Percentiles rank a stretch among this genome's conserved stretches.
Evolutionary conservation across 2,797 vertebrate species (phyloP).

Genomic region (Sebastes trivittatus): DNA sequence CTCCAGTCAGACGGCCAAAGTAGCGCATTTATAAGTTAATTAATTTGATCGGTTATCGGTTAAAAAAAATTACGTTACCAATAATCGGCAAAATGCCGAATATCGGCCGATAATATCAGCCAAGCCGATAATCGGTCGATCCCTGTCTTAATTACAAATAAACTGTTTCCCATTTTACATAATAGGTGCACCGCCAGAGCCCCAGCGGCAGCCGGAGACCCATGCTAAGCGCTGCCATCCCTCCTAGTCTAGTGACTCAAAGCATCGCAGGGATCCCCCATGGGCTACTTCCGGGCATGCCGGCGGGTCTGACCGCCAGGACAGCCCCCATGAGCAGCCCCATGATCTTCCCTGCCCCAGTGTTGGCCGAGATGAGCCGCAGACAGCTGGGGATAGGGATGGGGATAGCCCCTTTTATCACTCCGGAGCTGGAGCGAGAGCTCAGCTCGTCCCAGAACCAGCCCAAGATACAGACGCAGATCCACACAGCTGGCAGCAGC

Average conservation of each 20-base stretch:
- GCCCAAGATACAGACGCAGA: constrained; percentile 59
- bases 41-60: too few species aligned
- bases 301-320: constrained; percentile 80
- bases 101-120: too few species aligned
- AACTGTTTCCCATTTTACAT: too few species aligned
- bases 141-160: too few species aligned
- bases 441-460: constrained; percentile 79
- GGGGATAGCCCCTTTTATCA: constrained; percentile 80
- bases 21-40: too few species aligned
- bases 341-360: constrained; percentile 83
- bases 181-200: constrained; percentile 80
- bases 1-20: too few species aligned
- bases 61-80: too few species aligned
- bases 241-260: constrained; percentile 83
- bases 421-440: constrained; percentile 86
- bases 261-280: constrained; percentile 81
- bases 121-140: too few species aligned
- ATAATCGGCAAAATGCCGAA: too few species aligned
- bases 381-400: constrained; percentile 79
- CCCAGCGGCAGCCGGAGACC: constrained; percentile 83
- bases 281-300: constrained; percentile 84
- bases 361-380: constrained; percentile 85
- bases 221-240: constrained; percentile 84
- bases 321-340: constrained; percentile 71
- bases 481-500: constrained; percentile 56